Evolutionary conservation across 2,113 vertebrate species (phyloP), one percentile per base, ranked within the genome.

Genomic region (Smithornis capensis): DNA sequence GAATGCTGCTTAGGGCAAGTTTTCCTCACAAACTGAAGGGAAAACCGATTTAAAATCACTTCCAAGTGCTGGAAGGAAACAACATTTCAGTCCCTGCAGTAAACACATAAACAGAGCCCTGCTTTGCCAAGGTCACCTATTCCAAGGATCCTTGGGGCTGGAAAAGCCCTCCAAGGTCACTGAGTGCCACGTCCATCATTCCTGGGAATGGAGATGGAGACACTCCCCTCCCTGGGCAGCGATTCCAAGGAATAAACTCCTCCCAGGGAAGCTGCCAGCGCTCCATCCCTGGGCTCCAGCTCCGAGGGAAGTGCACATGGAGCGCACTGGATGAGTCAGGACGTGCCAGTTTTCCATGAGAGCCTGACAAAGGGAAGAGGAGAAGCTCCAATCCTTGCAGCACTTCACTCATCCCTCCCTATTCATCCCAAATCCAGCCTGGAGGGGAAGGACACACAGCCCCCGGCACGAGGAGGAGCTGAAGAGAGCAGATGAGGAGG

Each of bases 361-460:
- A 92, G 83, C 52, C 76, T n/a, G 57, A 69, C 94, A 84, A 94
- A 88, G 38, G 80, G 95, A 95, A 87, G 79, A 83, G 23, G 67
- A 96, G 92, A 81, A 97, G 94, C 91, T 92, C 84, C 71, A 38
- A 93, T 93, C 88, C 90, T 96, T 45, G 40, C 38, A 40, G 85
- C 95, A 35, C 94, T 92, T 49, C 95, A 90, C 93, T 95, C 93
- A 96, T 96, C 56, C 94, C 91, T 89, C 91, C 50, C 83, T 84
- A 83, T 84, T 69, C 42, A 25, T 59, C n/a, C 82, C 6, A 7
- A 40, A 28, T n/a, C 68, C 89, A 14, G 2, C 22, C 90, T 40
- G 92, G 59, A 90, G 91, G 94, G 91, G 96, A 97, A 94, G 75
- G 95, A 38, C 81, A 69, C 89, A 55, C 45, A 55, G 83, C 71